phyloP scores from a whole-genome alignment of 2,113 vertebrate species.

The Grammomys dolichurus region DNA sequence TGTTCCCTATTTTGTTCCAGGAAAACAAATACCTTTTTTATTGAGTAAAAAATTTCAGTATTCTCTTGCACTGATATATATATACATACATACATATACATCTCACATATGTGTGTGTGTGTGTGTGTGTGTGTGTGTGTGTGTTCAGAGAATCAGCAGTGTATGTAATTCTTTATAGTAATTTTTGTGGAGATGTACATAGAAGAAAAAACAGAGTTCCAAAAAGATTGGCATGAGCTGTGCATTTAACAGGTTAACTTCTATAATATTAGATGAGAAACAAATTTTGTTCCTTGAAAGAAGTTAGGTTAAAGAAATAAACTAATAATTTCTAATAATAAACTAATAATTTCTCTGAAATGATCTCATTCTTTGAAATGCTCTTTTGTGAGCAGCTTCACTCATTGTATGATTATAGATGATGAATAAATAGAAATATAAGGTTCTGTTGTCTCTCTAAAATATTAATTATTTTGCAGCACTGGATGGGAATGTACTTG shows the following conservation, averaged over 20 bases:
- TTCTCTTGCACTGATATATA: constrained; percentile 25
- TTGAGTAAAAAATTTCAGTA: constrained; percentile 12
- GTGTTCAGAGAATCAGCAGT: constrained; percentile 10
- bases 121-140: not conserved
- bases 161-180: constrained; percentile 8
- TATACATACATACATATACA: not conserved
- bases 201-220: constrained; percentile 9
- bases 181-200: constrained; percentile 56
- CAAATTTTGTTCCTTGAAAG: constrained; percentile 43
- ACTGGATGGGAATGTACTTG: not conserved
- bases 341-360: not conserved
- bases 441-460: constrained; percentile 8
- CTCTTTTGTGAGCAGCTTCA: constrained; percentile 40
- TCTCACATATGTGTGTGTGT: not conserved
- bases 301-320: constrained; percentile 61
- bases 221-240: constrained; percentile 39
- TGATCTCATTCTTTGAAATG: constrained; percentile 50
- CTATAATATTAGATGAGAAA: constrained; percentile 28
- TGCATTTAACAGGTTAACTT: constrained; percentile 44
- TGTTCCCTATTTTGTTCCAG: not conserved
- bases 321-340: constrained; percentile 9
- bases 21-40: constrained; percentile 1
- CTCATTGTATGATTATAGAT: constrained; percentile 34
- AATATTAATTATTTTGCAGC: not conserved
- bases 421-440: constrained; percentile 45